Evolutionary conservation across 2,888 invertebrate species (phyloP).

Genomic region (Stenurella melanura): DNA sequence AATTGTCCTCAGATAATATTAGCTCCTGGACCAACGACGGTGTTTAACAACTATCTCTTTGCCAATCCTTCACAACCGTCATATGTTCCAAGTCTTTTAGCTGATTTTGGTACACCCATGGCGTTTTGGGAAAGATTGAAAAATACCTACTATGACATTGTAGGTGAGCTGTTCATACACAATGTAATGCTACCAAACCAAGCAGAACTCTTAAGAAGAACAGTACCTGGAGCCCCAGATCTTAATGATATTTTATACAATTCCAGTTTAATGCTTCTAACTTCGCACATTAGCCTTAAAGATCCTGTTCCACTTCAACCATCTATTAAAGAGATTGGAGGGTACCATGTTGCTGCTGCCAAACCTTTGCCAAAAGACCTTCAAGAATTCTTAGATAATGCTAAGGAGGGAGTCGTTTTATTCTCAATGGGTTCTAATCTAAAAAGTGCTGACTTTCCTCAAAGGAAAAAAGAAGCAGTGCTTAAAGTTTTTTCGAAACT

Average conservation of each 20-base stretch:
- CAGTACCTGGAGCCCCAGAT: constrained; percentile 61
- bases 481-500: constrained; percentile 77
- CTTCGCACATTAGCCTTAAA: constrained; percentile 75
- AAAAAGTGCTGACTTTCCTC: constrained; percentile 75
- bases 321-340: constrained; percentile 77
- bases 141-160: constrained; percentile 70
- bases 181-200: constrained; percentile 51
- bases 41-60: constrained; percentile 69
- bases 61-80: constrained; percentile 73
- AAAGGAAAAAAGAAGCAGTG: constrained; percentile 75
- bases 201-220: constrained; percentile 57
- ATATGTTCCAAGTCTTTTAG: constrained; percentile 73
- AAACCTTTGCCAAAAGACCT: constrained; percentile 71
- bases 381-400: constrained; percentile 74
- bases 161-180: constrained; percentile 39
- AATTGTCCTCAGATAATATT: constrained; percentile 47
- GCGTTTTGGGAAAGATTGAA: constrained; percentile 75
- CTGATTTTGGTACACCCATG: constrained; percentile 70
- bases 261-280: constrained; percentile 63
- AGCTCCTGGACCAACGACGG: constrained; percentile 43
- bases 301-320: constrained; percentile 75
- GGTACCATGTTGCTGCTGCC: constrained; percentile 71
- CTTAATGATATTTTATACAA: constrained; percentile 62
- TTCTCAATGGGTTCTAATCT: constrained; percentile 79
- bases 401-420: constrained; percentile 76